These are phyloP conservation scores for Meteorus sp. DNA, from an alignment of 1,140 invertebrate genomes.

Conservation along the genomic window DNA sequence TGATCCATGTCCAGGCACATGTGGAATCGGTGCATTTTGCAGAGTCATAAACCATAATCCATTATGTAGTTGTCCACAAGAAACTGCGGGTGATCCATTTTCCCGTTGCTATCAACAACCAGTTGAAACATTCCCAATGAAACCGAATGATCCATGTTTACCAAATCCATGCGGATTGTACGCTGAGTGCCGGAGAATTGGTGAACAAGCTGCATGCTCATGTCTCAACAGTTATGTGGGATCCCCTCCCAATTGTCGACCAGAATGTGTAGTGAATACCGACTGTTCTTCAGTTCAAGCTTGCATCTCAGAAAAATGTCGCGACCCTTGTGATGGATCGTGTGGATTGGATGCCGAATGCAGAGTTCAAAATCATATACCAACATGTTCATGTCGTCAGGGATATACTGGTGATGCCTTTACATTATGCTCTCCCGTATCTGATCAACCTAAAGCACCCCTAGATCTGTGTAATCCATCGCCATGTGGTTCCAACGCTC, in stretches of 20 bases:
- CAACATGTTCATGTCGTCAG: conserved; percentile 69
- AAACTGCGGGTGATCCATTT: conserved; percentile 74
- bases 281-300: conserved; percentile 61
- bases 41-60: conserved; percentile 76
- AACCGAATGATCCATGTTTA: conserved; percentile 50
- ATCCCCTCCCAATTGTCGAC: conserved; percentile 61
- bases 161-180: conserved; percentile 62
- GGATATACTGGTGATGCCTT: conserved; percentile 70
- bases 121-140: conserved; percentile 36
- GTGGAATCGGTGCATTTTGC: conserved; percentile 75
- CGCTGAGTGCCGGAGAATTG: conserved; percentile 57
- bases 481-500: conserved; percentile 76
- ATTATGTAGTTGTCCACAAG: conserved; percentile 69
- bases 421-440: conserved; percentile 60
- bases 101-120: conserved; percentile 57
- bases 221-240: conserved; percentile 63
- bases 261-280: conserved; percentile 62
- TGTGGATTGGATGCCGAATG: conserved; percentile 74
- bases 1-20: conserved; percentile 78
- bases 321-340: conserved; percentile 70
- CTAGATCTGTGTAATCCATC: conserved; percentile 75
- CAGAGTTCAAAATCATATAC: conserved; percentile 75
- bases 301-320: conserved; percentile 68
- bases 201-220: conserved; percentile 62
- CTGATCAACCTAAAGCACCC: conserved; percentile 50